Evolutionary conservation across 1,140 invertebrate genomes (phyloP).

Genomic region (Drosophila trapezifrons): DNA sequence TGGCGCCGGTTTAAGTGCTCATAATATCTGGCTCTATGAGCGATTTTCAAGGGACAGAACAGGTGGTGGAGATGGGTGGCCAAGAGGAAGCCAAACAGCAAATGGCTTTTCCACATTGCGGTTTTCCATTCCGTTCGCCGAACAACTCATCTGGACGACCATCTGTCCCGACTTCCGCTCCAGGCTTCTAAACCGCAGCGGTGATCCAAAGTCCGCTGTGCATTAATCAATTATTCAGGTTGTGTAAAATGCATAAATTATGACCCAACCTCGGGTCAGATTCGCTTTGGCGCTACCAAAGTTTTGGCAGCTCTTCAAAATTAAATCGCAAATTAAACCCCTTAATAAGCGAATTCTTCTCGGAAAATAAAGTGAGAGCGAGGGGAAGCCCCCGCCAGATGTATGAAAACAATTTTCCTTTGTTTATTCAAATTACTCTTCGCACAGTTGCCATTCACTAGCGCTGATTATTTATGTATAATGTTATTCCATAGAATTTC

Average conservation of each 20-base stretch:
- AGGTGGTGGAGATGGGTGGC: constrained; percentile 9
- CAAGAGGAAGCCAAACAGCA: constrained; percentile 46
- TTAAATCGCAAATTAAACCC: constrained; percentile 2
- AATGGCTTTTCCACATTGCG: constrained; percentile 71
- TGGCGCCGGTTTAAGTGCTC: constrained; percentile 54
- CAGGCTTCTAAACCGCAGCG: constrained; percentile 42
- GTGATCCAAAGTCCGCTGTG: constrained; percentile 55
- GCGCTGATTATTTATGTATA: constrained; percentile 14
- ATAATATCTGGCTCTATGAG: constrained; percentile 25
- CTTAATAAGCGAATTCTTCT: constrained; percentile 4
- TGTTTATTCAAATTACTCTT: constrained; percentile 44
- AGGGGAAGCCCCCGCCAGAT: not conserved
- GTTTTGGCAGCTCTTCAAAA: constrained; percentile 5
- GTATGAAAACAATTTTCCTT: constrained; percentile 31
- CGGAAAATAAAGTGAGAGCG: not conserved
- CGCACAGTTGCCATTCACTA: constrained; percentile 4
- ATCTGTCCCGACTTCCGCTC: constrained; percentile 56
- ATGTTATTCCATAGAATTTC: constrained; percentile 20
- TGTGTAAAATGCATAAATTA: constrained; percentile 63
- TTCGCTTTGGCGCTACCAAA: not conserved
- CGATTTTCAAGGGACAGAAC: constrained; percentile 1
- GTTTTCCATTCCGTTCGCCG: constrained; percentile 54
- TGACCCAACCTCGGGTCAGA: constrained; percentile 11
- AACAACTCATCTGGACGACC: constrained; percentile 37
- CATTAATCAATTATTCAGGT: constrained; percentile 68